Base-by-base conservation (phyloP, 1,140 invertebrate genomes). In the Diorhabda elongata region DNA sequence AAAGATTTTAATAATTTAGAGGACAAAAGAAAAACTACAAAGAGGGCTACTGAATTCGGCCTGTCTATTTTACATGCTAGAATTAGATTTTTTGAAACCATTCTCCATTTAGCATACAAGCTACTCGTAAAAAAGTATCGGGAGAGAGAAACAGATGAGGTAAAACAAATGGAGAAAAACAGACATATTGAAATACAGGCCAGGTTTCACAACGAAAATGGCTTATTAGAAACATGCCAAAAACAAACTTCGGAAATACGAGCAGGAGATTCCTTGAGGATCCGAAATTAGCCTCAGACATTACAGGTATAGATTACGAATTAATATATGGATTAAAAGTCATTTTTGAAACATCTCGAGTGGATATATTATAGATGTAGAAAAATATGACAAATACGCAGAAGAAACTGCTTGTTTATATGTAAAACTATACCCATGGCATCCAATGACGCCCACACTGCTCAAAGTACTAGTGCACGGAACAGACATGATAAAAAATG, bases 81-180 rank as follows among this genome's bases (percentile, higher is more conserved):
- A 70, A 82, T 82, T 60, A 57, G 78, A 45, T 73, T 82, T 67
- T 82, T 82, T 72, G 78, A 82, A 72, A 76, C 64, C 64, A 62
- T 81, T 44, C 65, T 82, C 11, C 77, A 81, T 68, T 43, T 82
- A 63, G 68, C 75, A n/a, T 80, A 82, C 68, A 79, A 75, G 70
- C 61, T 80, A 41, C 66, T 68, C 8, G 58, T 78, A 8, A 74
- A 75, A 72, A 78, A 80, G 64, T 79, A 42, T 5, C 3, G 71
- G 71, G 71, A 75, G 66, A 65, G 71, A 41, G 63, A 70, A 47
- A 69, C 66, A 42, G 66, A 73, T 9, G 47, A 57, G 11, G 64
- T 57, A 7, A 65, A 65, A 58, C 9, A 5, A 3, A 42, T 60
- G 3, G n/a, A 42, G 4, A 44, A 58, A 66, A 44, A 45, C 4